phyloP scores from a whole-genome alignment of 2,888 invertebrate species.

The Philereme vetulata region DNA sequence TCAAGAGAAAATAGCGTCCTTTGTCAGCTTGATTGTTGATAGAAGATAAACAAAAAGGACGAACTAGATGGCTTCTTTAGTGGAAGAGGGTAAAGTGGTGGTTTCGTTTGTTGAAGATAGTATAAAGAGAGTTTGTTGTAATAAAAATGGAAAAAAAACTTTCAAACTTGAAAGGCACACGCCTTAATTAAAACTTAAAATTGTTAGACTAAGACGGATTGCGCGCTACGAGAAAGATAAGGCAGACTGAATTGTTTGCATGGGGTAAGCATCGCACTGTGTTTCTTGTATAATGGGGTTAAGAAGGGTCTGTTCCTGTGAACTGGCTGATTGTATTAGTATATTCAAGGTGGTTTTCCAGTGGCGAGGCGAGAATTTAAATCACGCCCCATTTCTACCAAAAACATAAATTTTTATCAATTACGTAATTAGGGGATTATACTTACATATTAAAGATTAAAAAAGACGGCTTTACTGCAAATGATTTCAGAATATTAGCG shows the following conservation, averaged over 20 bases:
- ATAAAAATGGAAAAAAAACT: slow-evolving; percentile 41
- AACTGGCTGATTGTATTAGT: too few relatives aligned
- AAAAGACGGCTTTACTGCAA: too few relatives aligned
- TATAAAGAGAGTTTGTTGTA: slow-evolving; percentile 23
- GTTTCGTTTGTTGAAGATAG: slow-evolving; percentile 24
- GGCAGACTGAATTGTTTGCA: slow-evolving; percentile 43
- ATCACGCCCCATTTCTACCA: too few relatives aligned
- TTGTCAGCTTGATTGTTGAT: slow-evolving; percentile 36
- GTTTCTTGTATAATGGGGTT: slow-evolving; percentile 13
- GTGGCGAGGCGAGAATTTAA: too few relatives aligned
- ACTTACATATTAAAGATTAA: too few relatives aligned
- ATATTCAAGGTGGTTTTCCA: too few relatives aligned
- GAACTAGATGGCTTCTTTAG: slow-evolving; percentile 23
- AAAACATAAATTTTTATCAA: too few relatives aligned
- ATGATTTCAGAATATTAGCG: too few relatives aligned
- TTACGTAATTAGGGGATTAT: too few relatives aligned
- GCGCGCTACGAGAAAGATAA: slow-evolving; percentile 36
- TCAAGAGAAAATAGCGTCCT: slow-evolving; percentile 33
- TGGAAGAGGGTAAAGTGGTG: slow-evolving; percentile 19
- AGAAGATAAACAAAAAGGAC: slow-evolving; percentile 36
- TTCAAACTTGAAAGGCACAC: slow-evolving; percentile 37
- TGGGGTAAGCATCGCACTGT: slow-evolving; percentile 5
- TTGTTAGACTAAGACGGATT: slow-evolving; percentile 40
- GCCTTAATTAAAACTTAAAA: slow-evolving; percentile 54
- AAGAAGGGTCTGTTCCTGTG: neutral